Base-by-base conservation (phyloP, 2,113 vertebrate species). In the Cygnus atratus region DNA sequence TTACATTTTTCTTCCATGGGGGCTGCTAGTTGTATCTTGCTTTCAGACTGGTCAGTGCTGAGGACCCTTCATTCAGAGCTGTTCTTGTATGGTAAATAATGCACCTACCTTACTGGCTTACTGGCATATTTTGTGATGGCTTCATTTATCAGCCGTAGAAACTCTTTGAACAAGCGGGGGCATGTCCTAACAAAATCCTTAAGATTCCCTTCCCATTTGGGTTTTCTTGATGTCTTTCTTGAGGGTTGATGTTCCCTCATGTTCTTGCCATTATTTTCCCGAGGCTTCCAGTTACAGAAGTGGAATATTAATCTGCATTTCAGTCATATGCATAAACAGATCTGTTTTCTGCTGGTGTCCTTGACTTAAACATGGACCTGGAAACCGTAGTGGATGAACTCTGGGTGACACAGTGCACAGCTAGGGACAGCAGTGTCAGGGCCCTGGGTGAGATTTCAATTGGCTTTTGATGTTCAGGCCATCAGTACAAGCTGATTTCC, bases 151-250 rank as follows among this genome's bases (percentile, higher is more conserved):
- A 66, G 7, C 33, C 22, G 3, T 43, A 55, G 58, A n/a, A 72
- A 20, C 9, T 48, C n/a, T 46, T n/a, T 0, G 1, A 59, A 29
- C 7, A 63, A 63, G 12, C 12, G 37, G 35, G 5, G 10, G 3
- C 12, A 59, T 6, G 18, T 71, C 66, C 43, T 68, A 54, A 52
- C 11, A 37, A 52, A 88, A 37, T 21, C 39, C 48, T 71, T 65
- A 39, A 19, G 3, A 8, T 71, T 76, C 52, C 44, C 13, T 59
- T 71, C 44, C 13, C 59, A 4, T 12, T 43, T 1, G 4, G 16
- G 21, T 63, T 70, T 79, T 71, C 21, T 13, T 41, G 5, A 20
- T 59, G 10, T 41, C 28, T 65, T 54, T 70, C 62, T 59, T 20
- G 11, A 21, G 63, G 25, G 5, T 59, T 46, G 43, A 24, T 76